Percentiles rank a stretch among this genome's conserved stretches.
Conservation (phyloP, 1,140 invertebrate species). For the Rhagoletis pomonella region DNA sequence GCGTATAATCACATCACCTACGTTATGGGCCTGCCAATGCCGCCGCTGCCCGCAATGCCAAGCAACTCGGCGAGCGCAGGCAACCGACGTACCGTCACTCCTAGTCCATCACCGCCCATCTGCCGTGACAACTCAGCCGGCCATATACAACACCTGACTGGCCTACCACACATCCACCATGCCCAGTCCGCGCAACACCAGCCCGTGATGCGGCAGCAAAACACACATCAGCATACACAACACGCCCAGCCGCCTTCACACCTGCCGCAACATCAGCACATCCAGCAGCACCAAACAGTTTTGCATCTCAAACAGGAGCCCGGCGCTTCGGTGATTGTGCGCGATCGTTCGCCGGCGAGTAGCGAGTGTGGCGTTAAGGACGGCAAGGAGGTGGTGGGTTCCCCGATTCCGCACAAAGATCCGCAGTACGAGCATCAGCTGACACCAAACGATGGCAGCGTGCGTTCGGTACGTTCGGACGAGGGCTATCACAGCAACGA, state of each 20-base stretch:
- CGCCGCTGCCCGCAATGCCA: constrained; percentile 62
- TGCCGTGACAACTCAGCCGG: constrained; percentile 57
- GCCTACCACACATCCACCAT: constrained; percentile 63
- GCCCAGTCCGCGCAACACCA: constrained; percentile 65
- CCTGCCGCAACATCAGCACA: constrained; percentile 63
- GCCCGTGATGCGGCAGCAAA: constrained; percentile 52
- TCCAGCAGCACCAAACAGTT: constrained; percentile 59
- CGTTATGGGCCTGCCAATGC: constrained; percentile 77
- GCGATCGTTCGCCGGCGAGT: constrained; percentile 68
- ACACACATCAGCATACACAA: constrained; percentile 63
- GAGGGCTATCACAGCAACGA: constrained; percentile 95
- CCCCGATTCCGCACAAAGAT: constrained; percentile 67
- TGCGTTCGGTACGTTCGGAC: constrained; percentile 86
- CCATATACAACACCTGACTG: constrained; percentile 59
- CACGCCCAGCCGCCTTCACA: constrained; percentile 67
- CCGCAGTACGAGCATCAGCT: constrained; percentile 79
- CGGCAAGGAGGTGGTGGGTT: constrained; percentile 59
- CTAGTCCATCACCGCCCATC: constrained; percentile 71
- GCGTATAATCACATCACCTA: constrained; percentile 80
- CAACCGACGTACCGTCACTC: constrained; percentile 65
- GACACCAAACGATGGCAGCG: constrained; percentile 83
- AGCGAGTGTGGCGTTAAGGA: constrained; percentile 59
- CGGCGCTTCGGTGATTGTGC: constrained; percentile 66
- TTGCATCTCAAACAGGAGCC: constrained; percentile 63
- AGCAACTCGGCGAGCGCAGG: background rate